Percentiles rank a stretch among this genome's conserved stretches.
phyloP scores from a whole-genome alignment of 2,888 invertebrate genomes.

The Ecdyonurus torrentis region DNA sequence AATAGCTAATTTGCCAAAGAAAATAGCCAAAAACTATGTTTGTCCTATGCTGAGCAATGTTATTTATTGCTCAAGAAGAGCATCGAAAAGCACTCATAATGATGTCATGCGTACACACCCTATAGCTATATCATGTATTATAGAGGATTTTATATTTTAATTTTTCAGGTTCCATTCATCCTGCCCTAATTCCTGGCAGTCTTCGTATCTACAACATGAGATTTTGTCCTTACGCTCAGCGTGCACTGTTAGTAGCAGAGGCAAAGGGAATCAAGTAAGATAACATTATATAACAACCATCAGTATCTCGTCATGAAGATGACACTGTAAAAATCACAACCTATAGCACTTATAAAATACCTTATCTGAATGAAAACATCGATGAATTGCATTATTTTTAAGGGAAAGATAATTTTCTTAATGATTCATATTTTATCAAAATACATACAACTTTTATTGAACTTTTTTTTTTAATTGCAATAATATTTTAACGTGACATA shows the following conservation, averaged over 20 bases:
- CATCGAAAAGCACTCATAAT: no score
- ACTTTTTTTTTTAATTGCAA: no score
- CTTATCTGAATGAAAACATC: neutral
- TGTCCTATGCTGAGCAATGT: neutral
- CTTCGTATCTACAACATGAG: conserved; percentile 65
- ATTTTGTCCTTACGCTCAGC: conserved; percentile 70
- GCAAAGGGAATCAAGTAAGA: conserved; percentile 57
- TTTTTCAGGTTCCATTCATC: conserved; percentile 44
- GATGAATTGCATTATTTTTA: neutral
- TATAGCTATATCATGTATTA: conserved; percentile 13
- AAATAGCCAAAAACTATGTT: no score
- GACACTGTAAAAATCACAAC: neutral
- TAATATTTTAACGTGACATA: no score
- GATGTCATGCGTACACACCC: conserved; percentile 8
- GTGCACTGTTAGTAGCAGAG: conserved; percentile 54
- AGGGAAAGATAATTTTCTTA: no score
- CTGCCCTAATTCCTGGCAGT: conserved; percentile 41
- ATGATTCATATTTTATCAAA: no score
- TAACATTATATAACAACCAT: conserved; percentile 9
- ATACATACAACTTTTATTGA: no score
- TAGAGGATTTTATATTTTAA: conserved; percentile 9
- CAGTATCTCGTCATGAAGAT: neutral
- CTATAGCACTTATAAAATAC: neutral
- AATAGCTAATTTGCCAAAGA: no score
- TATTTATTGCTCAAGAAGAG: neutral